Percentiles rank a stretch among this genome's conserved stretches.
phyloP scores from a whole-genome alignment of 1,140 invertebrate species.

The Anastrepha ludens region DNA sequence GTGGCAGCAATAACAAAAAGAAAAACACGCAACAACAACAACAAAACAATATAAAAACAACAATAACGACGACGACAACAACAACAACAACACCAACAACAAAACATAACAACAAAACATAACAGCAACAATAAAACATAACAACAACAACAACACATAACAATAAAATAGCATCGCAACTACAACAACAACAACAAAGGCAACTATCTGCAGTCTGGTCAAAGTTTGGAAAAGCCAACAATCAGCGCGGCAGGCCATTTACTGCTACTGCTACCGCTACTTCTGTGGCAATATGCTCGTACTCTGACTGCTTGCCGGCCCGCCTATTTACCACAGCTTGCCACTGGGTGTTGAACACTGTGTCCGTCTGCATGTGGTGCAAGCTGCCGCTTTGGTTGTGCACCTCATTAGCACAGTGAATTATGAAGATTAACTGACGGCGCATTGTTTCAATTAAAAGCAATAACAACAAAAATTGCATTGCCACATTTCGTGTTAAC shows the following conservation, averaged over 20 bases:
- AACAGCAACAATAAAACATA: not conserved
- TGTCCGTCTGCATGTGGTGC: not conserved
- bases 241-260: not conserved
- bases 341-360: not conserved
- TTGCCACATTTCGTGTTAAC: not conserved
- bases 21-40: not conserved
- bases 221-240: not conserved
- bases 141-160: not conserved
- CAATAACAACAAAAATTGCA: constrained; percentile 7
- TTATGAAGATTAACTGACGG: constrained; percentile 48
- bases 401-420: constrained; percentile 42
- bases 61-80: not conserved
- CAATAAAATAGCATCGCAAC: too few relatives aligned
- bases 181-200: not conserved
- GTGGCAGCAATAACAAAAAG: not conserved
- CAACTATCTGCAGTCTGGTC: too few relatives aligned
- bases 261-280: not conserved
- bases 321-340: not conserved
- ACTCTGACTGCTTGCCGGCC: too few relatives aligned
- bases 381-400: not conserved
- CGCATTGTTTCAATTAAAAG: constrained; percentile 40
- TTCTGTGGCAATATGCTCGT: not conserved
- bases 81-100: too few relatives aligned
- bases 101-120: not conserved
- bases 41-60: not conserved